phyloP scores from a whole-genome alignment of 2,113 vertebrate genomes.

The Gymnobelideus leadbeateri region DNA sequence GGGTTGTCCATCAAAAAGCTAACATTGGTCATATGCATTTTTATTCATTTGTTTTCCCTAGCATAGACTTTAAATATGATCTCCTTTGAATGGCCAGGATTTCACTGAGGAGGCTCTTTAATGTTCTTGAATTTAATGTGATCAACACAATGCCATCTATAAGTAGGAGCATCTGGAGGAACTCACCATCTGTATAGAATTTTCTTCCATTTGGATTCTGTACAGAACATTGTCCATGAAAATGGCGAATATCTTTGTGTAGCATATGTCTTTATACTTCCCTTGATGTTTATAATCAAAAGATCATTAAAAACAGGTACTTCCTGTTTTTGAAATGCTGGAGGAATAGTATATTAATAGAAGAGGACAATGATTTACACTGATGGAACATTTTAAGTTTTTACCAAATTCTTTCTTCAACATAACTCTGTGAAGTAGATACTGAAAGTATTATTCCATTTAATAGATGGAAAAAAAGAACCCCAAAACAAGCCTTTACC shows the following conservation, averaged over 20 bases:
- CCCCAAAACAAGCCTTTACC: neutral
- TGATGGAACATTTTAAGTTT: neutral
- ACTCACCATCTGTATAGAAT: neutral
- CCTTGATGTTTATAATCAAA: neutral
- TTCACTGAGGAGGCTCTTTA: conserved; percentile 1
- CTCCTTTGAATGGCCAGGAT: neutral
- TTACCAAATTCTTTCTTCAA: neutral
- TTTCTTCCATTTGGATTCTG: neutral
- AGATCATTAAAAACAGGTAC: neutral
- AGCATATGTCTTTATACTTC: neutral
- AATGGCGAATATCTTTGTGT: neutral
- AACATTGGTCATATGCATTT: neutral
- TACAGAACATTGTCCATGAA: neutral
- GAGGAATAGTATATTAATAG: neutral
- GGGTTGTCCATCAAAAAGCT: neutral
- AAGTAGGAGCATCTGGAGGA: neutral
- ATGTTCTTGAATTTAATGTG: neutral
- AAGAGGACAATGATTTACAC: neutral
- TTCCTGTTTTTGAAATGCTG: neutral
- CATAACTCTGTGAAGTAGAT: neutral
- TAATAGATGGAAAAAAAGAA: neutral
- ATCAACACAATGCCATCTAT: neutral
- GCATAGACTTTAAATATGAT: neutral
- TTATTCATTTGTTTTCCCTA: neutral
- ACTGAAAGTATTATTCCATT: neutral